A percentile compares a stretch with the other conserved stretches of the same genome.
phyloP scores from a whole-genome alignment of 2,888 invertebrate species.

The Melinaea menophilus region DNA sequence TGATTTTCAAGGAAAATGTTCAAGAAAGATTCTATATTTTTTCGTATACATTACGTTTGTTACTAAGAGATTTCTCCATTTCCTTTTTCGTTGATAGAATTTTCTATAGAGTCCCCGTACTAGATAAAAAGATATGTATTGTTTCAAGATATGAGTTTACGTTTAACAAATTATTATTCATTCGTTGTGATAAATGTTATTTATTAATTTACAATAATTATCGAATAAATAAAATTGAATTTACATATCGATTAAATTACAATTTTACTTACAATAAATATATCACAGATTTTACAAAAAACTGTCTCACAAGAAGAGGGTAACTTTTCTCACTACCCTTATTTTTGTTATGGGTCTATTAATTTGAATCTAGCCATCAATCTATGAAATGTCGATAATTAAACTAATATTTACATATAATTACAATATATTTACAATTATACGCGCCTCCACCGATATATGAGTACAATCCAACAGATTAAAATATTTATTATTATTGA shows the following conservation, averaged over 20 bases:
- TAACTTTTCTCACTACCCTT: constrained; percentile 36
- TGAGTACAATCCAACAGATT: constrained; percentile 14
- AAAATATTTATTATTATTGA: constrained; percentile 3
- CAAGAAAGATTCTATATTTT: constrained; percentile 42
- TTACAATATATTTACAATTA: constrained; percentile 42
- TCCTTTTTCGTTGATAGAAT: constrained; percentile 55
- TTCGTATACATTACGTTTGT: constrained; percentile 69
- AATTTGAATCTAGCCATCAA: constrained; percentile 57
- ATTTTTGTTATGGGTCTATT: constrained; percentile 27
- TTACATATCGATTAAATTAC: constrained; percentile 58
- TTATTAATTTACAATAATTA: constrained; percentile 21
- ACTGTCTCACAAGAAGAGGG: constrained; percentile 41
- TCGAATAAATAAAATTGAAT: constrained; percentile 45
- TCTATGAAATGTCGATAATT: constrained; percentile 42
- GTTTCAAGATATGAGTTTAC: constrained; percentile 67
- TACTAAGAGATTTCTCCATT: constrained; percentile 43
- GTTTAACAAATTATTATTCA: constrained; percentile 31
- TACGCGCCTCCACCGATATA: constrained; percentile 17
- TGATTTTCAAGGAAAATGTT: constrained; percentile 51
- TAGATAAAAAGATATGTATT: constrained; percentile 66
- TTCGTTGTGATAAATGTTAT: constrained; percentile 38
- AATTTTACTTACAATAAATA: constrained; percentile 74
- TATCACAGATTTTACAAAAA: constrained; percentile 77
- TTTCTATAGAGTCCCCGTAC: constrained; percentile 41
- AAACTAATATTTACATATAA: constrained; percentile 58